phyloP scores from a whole-genome alignment of 30 jellyfish, hydroid and myxozoan species.

The Catostylus mosaicus region DNA sequence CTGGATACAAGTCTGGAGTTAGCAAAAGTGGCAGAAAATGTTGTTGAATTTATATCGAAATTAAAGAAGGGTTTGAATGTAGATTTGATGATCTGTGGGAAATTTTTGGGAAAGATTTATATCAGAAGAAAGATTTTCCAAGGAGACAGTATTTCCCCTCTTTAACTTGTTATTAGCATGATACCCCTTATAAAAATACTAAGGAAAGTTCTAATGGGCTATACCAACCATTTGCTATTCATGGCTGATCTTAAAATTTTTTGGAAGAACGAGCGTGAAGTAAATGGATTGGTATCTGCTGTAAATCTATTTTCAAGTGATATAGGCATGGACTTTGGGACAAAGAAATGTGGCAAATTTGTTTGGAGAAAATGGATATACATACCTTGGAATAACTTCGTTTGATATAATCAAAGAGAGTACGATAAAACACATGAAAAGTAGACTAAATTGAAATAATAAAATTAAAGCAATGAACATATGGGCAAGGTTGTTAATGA shows the following conservation, averaged over 20 bases:
- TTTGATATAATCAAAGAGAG: no score
- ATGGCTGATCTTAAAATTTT: constrained; percentile 18
- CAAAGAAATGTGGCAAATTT: no score
- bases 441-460: not conserved
- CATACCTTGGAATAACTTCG: no score
- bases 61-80: constrained; percentile 19
- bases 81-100: not conserved
- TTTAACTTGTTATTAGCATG: constrained; percentile 23
- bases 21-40: constrained; percentile 26
- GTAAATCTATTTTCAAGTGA: constrained; percentile 6
- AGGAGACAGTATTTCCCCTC: constrained; percentile 46
- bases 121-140: constrained; percentile 18
- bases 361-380: no score
- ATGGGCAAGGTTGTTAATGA: not conserved
- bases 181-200: constrained; percentile 15
- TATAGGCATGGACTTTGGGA: no score
- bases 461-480: not conserved
- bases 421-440: no score
- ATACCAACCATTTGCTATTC: constrained; percentile 41
- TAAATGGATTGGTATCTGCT: not conserved
- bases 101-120: constrained; percentile 4
- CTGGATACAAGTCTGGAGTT: not conserved
- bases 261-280: no score
- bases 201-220: constrained; percentile 33
- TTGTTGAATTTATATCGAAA: not conserved